These are phyloP conservation scores for Agrypnia vestita DNA, from an alignment of 1,140 invertebrate species.

Conservation along the genomic window DNA sequence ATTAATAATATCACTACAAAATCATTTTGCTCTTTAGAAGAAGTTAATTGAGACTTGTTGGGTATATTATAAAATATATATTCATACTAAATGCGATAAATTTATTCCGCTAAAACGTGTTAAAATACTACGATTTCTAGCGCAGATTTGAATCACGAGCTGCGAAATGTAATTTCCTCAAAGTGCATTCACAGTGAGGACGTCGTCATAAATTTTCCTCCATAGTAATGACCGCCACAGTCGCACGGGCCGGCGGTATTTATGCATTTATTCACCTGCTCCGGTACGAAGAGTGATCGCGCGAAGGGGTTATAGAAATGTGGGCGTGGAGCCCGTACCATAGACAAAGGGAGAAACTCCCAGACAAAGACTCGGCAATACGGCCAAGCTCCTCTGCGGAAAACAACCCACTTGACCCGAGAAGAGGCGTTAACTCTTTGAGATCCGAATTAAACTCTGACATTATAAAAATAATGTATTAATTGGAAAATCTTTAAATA, in stretches of 20 bases:
- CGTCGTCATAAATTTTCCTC: neutral
- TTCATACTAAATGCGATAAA: no score
- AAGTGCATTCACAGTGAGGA: neutral
- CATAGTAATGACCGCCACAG: neutral
- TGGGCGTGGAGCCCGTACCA: conserved; percentile 9
- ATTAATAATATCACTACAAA: no score
- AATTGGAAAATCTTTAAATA: no score
- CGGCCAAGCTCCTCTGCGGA: neutral
- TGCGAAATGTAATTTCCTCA: neutral
- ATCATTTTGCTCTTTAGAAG: no score
- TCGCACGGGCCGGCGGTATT: neutral
- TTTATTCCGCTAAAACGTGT: no score
- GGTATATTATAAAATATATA: no score
- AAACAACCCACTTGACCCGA: conserved; percentile 1
- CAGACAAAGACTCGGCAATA: neutral
- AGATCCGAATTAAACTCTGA: no score
- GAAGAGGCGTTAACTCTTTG: neutral
- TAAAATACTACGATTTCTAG: no score
- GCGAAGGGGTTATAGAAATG: neutral
- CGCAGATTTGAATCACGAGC: neutral
- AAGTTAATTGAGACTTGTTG: no score
- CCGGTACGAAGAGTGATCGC: conserved; percentile 3
- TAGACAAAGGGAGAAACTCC: conserved; percentile 21
- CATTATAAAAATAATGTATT: no score
- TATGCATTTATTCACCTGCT: conserved; percentile 23